Evolutionary conservation across 2,888 invertebrate genomes (phyloP).

Genomic region (Cerceris ruficornis): DNA sequence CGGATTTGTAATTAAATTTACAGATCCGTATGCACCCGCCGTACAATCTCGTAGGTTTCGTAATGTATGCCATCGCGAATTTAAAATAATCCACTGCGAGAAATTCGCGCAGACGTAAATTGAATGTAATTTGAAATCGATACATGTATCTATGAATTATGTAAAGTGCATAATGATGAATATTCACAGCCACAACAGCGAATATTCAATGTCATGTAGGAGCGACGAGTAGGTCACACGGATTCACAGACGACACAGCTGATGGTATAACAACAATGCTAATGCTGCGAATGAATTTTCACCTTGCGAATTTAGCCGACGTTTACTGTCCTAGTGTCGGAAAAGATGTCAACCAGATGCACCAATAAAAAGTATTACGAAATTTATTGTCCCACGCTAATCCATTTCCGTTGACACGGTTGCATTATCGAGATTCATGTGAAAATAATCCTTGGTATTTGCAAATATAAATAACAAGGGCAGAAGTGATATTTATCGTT

Average conservation of each 20-base stretch:
- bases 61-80: slow-evolving; percentile 6
- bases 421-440: background rate
- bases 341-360: background rate
- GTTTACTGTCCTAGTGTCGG: background rate
- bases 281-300: slow-evolving; percentile 30
- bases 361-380: background rate
- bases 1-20: slow-evolving; percentile 29
- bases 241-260: slow-evolving; percentile 40
- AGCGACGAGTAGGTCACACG: slow-evolving; percentile 48
- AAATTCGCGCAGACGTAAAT: slow-evolving; percentile 21
- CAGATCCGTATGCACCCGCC: background rate
- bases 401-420: background rate
- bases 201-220: slow-evolving; percentile 38
- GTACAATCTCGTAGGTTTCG: slow-evolving; percentile 6
- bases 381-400: background rate
- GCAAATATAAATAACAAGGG: too few species aligned
- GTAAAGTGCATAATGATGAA: slow-evolving; percentile 50
- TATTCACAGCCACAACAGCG: slow-evolving; percentile 33
- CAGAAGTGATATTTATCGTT: too few species aligned
- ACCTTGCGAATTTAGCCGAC: background rate
- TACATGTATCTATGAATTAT: slow-evolving; percentile 39
- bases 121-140: slow-evolving; percentile 44
- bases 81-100: slow-evolving; percentile 36
- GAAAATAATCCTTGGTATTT: too few species aligned
- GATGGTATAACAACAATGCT: slow-evolving; percentile 15